Evolutionary conservation across 2,888 invertebrate species (phyloP), one percentile per base, ranked within the genome.

Genomic region (Amiota mariae): DNA sequence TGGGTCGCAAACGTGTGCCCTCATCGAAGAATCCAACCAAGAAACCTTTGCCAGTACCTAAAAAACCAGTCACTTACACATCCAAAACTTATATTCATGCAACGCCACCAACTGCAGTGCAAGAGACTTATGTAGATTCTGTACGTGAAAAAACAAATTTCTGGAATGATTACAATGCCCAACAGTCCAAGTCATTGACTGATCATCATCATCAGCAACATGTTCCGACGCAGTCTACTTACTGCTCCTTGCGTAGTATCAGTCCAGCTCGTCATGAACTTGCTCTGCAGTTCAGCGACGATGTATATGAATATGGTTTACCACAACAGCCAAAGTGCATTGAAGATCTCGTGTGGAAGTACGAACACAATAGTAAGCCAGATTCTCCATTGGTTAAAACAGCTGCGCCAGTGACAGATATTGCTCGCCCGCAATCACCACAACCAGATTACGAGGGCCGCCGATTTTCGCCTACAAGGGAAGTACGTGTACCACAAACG

Each of bases 71-170:
- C 1, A 15, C 57, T 1, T 49, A 72, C 1, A 77, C 79, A 4
- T 75, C 77, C 2, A 79, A 77, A n/a, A 54, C 67, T 0, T 68
- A 54, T 54, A 54, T 51, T 4, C 61, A 64, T 13, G 13, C 71
- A 13, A 54, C 70, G 48, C 48, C 15, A 9, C 66, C 15, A 20
- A 9, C 13, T 9, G n/a, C 66, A 1, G 0, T 67, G 20, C 78
- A 74, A 8, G 82, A 81, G 15, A 90, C 91, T 61, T 91, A 91
- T 76, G 91, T 90, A 77, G 92, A 93, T 1, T 92, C 93, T 71
- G 93, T 95, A 18, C 89, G 93, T 68, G 94, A 95, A 85, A 94
- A 93, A 86, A 93, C 94, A 0, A 92, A 92, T 87, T 92, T 93
- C 84, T 94, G 95, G 85, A 93, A 94, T 79, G 85, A 84, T 11